Evolutionary conservation across 1,140 invertebrate genomes (phyloP).

Genomic region (Gonatopus flavifemur): DNA sequence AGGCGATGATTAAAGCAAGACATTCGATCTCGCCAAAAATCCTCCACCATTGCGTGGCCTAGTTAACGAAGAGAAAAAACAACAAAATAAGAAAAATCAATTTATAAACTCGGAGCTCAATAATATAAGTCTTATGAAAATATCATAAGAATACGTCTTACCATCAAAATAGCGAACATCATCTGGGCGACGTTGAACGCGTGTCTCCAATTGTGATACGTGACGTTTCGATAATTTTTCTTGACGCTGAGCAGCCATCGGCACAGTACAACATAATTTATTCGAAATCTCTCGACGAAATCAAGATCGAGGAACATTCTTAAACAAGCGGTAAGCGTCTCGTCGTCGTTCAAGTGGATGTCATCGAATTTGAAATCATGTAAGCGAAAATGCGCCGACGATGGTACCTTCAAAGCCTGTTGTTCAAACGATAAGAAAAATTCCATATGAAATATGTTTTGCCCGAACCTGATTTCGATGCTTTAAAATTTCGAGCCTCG

Average conservation of each 20-base stretch:
- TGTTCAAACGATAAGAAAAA: slow-evolving; percentile 1
- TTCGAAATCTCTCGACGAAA: slow-evolving; percentile 86
- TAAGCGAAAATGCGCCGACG: slow-evolving; percentile 77
- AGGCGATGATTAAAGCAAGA: slow-evolving; percentile 91
- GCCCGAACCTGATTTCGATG: slow-evolving; percentile 1
- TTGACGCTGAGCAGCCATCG: slow-evolving; percentile 92
- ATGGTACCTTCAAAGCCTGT: slow-evolving; percentile 75
- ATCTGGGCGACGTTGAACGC: slow-evolving; percentile 95
- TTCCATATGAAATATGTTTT: too few species aligned
- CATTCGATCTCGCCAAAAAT: slow-evolving; percentile 91
- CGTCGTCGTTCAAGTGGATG: slow-evolving; percentile 80
- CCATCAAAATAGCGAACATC: slow-evolving; percentile 92
- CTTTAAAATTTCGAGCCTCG: slow-evolving; percentile 5
- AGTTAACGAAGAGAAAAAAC: slow-evolving; percentile 26
- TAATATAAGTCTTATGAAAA: not conserved
- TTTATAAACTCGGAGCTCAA: not conserved
- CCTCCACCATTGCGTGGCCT: slow-evolving; percentile 91
- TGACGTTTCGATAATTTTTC: slow-evolving; percentile 95
- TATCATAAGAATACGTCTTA: slow-evolving; percentile 55
- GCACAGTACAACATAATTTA: slow-evolving; percentile 85
- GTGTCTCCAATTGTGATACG: slow-evolving; percentile 96
- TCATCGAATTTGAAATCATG: slow-evolving; percentile 88
- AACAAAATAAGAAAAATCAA: not conserved
- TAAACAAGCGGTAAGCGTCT: slow-evolving; percentile 82
- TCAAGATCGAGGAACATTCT: slow-evolving; percentile 91